Evolutionary conservation across 2,113 vertebrate genomes (phyloP), one percentile per base, ranked within the genome.

Genomic region (Dromas ardeola): DNA sequence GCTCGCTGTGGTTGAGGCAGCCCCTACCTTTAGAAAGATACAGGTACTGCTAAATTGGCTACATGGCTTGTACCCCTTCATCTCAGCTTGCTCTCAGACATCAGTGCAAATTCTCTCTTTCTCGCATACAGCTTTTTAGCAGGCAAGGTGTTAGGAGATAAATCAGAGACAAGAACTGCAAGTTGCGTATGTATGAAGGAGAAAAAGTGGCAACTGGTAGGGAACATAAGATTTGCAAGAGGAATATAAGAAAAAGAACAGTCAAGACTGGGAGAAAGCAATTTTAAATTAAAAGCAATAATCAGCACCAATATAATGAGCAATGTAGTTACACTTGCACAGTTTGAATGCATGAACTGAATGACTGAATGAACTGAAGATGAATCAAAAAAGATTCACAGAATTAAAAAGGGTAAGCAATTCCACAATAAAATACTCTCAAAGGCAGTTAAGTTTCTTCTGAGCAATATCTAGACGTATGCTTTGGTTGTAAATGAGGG

Each of bases 201-300:
- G 30, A 69, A 93, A 86, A n/a, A 13, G 42, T 45, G 30, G 66
- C 50, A 80, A 79, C 34, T 85, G 47, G 23, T 84, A 17, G 26
- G 29, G 32, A 92, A 32, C 15, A 20, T 12, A 77, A 34, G 5
- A 88, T 77, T 73, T 85, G 25, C 40, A 93, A 77, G 40, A 72
- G 13, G 12, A 82, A 65, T 1, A 78, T 18, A 73, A 88, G 20
- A 4, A 65, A 53, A 69, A 63, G 59, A 38, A 0, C 47, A 74
- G 58, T 36, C 58, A 62, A 86, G 56, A 55, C 38, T 76, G 73
- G 40, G 40, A 62, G 58, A 94, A 96, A 94, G 42, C 2, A 32
- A 71, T 62, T 94, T 92, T 70, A 88, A 85, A 88, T 90, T 81
- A 67, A 93, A 96, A 95, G 73, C 53, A 61, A 85, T 86, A 69